Percentiles rank a stretch among this genome's conserved stretches.
Conservation (phyloP, 1,140 invertebrate species). For the Drosophila orosa region DNA sequence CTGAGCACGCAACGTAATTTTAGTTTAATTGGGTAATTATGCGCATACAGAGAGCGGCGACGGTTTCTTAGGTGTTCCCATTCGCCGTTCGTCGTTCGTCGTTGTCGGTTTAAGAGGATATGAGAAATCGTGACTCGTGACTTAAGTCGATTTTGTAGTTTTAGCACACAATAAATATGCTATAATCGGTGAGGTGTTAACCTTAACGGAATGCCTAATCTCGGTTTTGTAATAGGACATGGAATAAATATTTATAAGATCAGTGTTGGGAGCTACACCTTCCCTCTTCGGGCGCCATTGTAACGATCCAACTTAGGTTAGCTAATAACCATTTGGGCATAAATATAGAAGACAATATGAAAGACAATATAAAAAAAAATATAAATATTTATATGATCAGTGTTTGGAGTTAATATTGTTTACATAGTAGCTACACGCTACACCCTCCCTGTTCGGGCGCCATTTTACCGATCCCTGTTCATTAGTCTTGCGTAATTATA, state of each 20-base stretch:
- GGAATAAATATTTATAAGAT: background rate
- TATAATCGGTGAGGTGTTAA: slow-evolving; percentile 12
- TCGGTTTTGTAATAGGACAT: background rate
- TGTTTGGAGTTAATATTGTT: too few species aligned
- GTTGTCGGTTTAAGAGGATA: slow-evolving; percentile 7
- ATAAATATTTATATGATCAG: background rate
- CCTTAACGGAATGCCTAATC: slow-evolving; percentile 2
- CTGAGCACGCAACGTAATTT: slow-evolving; percentile 84
- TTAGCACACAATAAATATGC: slow-evolving; percentile 10
- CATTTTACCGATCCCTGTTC: background rate
- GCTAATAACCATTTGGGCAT: too few species aligned
- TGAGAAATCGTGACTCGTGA: slow-evolving; percentile 37
- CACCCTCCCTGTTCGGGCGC: background rate
- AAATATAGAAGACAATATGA: too few species aligned
- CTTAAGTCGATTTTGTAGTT: slow-evolving; percentile 21
- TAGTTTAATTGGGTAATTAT: slow-evolving; percentile 84
- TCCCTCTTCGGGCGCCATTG: background rate
- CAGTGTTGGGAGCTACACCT: background rate
- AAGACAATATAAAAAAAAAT: too few species aligned
- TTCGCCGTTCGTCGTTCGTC: background rate
- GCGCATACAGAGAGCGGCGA: slow-evolving; percentile 74
- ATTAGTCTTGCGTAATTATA: background rate
- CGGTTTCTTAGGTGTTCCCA: slow-evolving; percentile 29
- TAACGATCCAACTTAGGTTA: too few species aligned
- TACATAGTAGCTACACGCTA: too few species aligned